A percentile compares a stretch with the other conserved stretches of the same genome.
Evolutionary conservation across 2,113 vertebrate genomes (phyloP).

Genomic region (Cololabis saira): DNA sequence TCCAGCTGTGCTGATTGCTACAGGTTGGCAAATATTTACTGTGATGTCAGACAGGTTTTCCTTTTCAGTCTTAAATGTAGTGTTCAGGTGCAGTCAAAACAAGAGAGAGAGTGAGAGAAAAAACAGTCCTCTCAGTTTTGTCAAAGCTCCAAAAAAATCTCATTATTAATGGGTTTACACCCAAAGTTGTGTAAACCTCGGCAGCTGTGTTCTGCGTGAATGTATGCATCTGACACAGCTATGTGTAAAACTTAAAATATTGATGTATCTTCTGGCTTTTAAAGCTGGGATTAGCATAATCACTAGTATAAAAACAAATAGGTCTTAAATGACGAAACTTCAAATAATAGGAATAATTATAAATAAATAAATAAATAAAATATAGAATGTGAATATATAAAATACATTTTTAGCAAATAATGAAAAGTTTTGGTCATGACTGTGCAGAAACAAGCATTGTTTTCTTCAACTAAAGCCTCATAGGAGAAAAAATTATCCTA

Average conservation of each 20-base stretch:
- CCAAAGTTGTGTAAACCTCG: no score
- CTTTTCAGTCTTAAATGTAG: slow-evolving; percentile 64
- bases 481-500: no score
- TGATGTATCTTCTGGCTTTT: no score
- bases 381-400: not conserved
- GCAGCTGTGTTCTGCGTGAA: no score
- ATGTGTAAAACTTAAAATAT: no score
- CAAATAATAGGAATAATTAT: not conserved
- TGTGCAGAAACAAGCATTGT: not conserved
- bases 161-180: no score
- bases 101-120: not conserved
- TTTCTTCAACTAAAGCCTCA: not conserved
- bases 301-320: no score
- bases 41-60: slow-evolving; percentile 71
- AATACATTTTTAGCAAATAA: not conserved
- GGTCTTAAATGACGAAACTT: no score
- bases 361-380: not conserved
- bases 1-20: slow-evolving; percentile 60
- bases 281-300: no score
- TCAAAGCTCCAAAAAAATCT: not conserved
- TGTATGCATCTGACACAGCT: no score
- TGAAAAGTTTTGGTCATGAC: not conserved
- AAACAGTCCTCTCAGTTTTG: not conserved
- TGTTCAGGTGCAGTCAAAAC: slow-evolving; percentile 18
- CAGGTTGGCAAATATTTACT: slow-evolving; percentile 76